phyloP scores from a whole-genome alignment of 2,888 invertebrate genomes.

The Meta bourneti region DNA sequence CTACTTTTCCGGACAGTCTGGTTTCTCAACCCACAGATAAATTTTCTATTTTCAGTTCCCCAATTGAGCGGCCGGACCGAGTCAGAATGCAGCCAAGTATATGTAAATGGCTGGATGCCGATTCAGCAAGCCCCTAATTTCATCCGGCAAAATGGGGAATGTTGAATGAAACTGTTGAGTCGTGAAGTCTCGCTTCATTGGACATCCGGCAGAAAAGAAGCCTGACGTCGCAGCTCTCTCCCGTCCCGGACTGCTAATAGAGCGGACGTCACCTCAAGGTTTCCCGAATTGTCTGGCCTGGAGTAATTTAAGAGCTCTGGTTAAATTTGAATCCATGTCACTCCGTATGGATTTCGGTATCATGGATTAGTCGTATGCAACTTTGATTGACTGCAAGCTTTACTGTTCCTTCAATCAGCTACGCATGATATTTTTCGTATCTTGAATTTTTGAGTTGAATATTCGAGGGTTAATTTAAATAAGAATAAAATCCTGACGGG shows the following conservation, averaged over 20 bases:
- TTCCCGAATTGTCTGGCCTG: not conserved
- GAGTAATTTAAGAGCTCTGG: not conserved
- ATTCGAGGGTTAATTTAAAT: too few relatives aligned
- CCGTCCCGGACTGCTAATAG: not conserved
- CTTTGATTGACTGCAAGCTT: too few relatives aligned
- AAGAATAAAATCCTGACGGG: too few relatives aligned
- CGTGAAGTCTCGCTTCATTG: slow-evolving; percentile 38
- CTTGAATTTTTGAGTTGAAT: too few relatives aligned
- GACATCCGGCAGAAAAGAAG: not conserved
- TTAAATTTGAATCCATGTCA: not conserved
- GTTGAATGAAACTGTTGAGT: slow-evolving; percentile 47
- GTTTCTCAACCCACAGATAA: not conserved
- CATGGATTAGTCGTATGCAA: too few relatives aligned
- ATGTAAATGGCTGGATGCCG: slow-evolving; percentile 57
- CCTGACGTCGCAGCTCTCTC: slow-evolving; percentile 43
- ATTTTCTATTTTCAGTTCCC: not conserved
- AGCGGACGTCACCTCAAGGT: not conserved
- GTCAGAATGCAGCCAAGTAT: slow-evolving; percentile 16
- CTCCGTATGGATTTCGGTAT: too few relatives aligned
- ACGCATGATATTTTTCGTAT: too few relatives aligned
- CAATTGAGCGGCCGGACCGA: not conserved
- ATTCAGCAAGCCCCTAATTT: slow-evolving; percentile 44
- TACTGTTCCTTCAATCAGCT: too few relatives aligned
- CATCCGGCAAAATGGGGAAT: not conserved
- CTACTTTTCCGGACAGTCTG: not conserved